Evolutionary conservation across 2,888 invertebrate species (phyloP).

Genomic region (Plusia festucae): DNA sequence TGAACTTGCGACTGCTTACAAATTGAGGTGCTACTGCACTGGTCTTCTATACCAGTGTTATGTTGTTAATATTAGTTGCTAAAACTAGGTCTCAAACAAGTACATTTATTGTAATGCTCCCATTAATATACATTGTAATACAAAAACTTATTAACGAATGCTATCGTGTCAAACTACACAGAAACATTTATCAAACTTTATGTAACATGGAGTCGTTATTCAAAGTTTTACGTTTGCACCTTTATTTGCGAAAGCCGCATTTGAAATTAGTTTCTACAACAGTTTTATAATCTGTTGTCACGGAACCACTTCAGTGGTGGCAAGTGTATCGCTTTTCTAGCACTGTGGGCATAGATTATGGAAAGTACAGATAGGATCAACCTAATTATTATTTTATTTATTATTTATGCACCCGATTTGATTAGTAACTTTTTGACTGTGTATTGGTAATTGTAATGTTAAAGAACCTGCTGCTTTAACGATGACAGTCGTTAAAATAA

Average conservation of each 20-base stretch:
- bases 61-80: not conserved
- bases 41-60: not conserved
- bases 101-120: not conserved
- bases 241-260: conserved; percentile 62
- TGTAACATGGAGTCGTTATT: conserved; percentile 53
- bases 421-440: too few relatives aligned
- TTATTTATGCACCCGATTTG: not conserved
- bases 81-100: not conserved
- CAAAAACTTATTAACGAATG: conserved; percentile 18
- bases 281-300: conserved; percentile 66
- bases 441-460: too few relatives aligned
- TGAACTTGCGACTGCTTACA: too few relatives aligned
- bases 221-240: conserved; percentile 60
- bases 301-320: conserved; percentile 60
- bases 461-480: too few relatives aligned
- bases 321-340: conserved; percentile 42
- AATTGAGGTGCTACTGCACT: too few relatives aligned
- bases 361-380: conserved; percentile 8
- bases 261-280: conserved; percentile 54
- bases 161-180: conserved; percentile 51
- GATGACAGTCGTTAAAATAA: too few relatives aligned
- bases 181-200: conserved; percentile 50
- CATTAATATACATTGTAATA: conserved; percentile 16
- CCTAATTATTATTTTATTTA: not conserved
- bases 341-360: conserved; percentile 32